A percentile compares a stretch with the other conserved stretches of the same genome.
Evolutionary conservation across 2,113 vertebrate genomes (phyloP).

Genomic region (Crotalus horridus): DNA sequence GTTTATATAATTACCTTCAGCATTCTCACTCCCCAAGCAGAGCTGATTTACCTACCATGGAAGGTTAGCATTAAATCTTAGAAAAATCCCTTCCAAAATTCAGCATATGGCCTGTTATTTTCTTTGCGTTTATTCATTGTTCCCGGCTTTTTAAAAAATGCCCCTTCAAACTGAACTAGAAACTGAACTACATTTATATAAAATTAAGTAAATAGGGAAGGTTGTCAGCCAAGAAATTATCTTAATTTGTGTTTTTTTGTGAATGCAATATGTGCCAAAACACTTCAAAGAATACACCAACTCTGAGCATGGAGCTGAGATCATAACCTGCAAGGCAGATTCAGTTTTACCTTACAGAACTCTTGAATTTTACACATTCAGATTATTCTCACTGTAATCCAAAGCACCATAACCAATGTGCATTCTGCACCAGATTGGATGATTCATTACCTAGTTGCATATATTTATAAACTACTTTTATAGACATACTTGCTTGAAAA

Average conservation of each 20-base stretch:
- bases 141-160: not conserved
- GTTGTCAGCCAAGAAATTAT: not conserved
- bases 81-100: slow-evolving; percentile 19
- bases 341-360: not conserved
- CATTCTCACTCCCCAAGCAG: not conserved
- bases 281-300: not conserved
- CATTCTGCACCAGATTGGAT: not conserved
- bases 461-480: not conserved
- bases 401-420: not conserved
- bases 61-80: slow-evolving; percentile 8
- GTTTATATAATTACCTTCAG: slow-evolving; percentile 12
- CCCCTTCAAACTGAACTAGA: not conserved
- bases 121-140: not conserved
- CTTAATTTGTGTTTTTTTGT: not conserved
- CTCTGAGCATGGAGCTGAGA: not conserved
- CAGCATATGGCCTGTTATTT: not conserved
- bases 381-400: not conserved
- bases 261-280: not conserved
- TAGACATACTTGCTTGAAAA: not conserved
- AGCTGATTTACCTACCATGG: not conserved
- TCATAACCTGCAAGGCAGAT: not conserved
- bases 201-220: not conserved
- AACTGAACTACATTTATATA: not conserved
- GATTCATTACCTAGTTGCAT: not conserved
- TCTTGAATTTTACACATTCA: not conserved